A percentile compares a stretch with the other conserved stretches of the same genome.
Evolutionary conservation across 2,888 invertebrate genomes (phyloP).

Genomic region (Sturmia bella): DNA sequence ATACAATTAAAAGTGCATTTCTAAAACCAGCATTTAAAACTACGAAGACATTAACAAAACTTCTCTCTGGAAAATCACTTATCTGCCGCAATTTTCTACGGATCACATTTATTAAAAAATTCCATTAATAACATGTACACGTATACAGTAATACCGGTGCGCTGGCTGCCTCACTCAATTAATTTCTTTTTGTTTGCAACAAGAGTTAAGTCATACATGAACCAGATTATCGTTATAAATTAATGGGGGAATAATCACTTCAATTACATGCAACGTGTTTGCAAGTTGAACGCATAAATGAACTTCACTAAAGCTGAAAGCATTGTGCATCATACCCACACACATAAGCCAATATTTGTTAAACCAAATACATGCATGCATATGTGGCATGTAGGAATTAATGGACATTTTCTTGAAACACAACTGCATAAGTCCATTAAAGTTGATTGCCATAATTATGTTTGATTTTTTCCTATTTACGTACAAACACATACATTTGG

Average conservation of each 20-base stretch:
- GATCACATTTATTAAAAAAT: constrained; percentile 6
- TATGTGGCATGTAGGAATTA: constrained; percentile 55
- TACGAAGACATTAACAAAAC: neutral
- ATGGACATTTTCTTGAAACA: constrained; percentile 48
- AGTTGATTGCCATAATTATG: constrained; percentile 60
- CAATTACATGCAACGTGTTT: constrained; percentile 55
- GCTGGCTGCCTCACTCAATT: constrained; percentile 51
- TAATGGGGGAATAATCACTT: constrained; percentile 59
- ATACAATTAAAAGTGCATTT: too few species aligned
- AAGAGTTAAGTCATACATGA: constrained; percentile 32
- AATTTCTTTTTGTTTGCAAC: neutral
- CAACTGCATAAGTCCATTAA: constrained; percentile 59
- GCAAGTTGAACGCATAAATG: constrained; percentile 17
- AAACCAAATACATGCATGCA: neutral
- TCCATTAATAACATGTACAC: neutral
- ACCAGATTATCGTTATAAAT: constrained; percentile 57
- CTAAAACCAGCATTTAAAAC: too few species aligned
- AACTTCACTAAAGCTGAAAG: constrained; percentile 5
- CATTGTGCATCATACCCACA: neutral
- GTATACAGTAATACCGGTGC: constrained; percentile 16
- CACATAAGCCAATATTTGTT: neutral
- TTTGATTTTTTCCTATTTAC: constrained; percentile 7
- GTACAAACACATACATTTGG: neutral
- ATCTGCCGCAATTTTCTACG: constrained; percentile 1
- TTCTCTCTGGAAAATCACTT: neutral